phyloP scores from a whole-genome alignment of 1,140 invertebrate genomes.

The Pseudoatta argentina region DNA sequence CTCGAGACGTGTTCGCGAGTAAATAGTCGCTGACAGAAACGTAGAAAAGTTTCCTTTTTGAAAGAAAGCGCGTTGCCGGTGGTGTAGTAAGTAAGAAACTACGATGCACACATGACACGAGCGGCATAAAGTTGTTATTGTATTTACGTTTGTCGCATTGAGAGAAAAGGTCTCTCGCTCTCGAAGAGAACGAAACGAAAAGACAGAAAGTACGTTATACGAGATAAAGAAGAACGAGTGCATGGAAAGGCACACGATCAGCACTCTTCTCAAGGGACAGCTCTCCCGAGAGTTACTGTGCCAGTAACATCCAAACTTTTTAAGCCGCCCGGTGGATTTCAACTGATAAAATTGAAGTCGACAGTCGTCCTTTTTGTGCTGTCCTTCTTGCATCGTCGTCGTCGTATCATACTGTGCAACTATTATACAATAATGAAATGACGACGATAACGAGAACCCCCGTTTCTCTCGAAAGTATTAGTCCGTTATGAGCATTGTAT shows the following conservation, averaged over 20 bases:
- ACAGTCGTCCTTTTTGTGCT: conserved; percentile 32
- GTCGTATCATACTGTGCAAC: neutral
- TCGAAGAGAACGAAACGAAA: neutral
- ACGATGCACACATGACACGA: conserved; percentile 24
- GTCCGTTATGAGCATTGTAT: neutral
- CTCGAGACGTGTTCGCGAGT: conserved; percentile 8
- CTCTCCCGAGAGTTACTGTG: conserved; percentile 1
- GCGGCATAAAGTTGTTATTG: conserved; percentile 50
- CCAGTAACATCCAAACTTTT: conserved; percentile 57
- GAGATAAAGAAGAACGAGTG: neutral
- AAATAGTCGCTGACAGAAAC: conserved; percentile 50
- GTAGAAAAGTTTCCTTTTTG: conserved; percentile 43
- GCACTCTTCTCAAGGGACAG: conserved; percentile 29
- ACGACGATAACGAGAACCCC: neutral
- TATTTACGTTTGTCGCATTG: conserved; percentile 54
- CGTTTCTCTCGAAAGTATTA: neutral
- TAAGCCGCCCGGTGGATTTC: conserved; percentile 50
- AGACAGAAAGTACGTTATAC: conserved; percentile 44
- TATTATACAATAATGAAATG: conserved; percentile 11
- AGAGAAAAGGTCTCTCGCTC: neutral
- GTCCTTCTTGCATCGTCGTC: conserved; percentile 1
- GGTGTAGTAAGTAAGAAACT: conserved; percentile 30
- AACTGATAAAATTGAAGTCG: conserved; percentile 52
- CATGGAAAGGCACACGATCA: conserved; percentile 34
- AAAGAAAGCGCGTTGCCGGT: conserved; percentile 13